These are phyloP conservation scores for Agrochola circellaris DNA, from an alignment of 2,888 invertebrate genomes.

Conservation along the genomic window DNA sequence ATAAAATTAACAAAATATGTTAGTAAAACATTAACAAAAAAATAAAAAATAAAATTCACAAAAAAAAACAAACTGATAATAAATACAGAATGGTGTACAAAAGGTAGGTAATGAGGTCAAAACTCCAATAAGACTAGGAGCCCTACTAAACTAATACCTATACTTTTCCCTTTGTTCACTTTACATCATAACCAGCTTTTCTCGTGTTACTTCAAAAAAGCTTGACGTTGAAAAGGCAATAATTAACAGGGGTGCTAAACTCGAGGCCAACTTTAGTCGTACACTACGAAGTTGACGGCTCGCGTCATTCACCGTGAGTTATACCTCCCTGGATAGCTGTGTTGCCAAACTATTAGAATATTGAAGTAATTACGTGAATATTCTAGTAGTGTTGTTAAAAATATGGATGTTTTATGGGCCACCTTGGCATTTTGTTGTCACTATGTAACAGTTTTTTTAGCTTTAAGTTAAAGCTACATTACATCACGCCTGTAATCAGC, in stretches of 20 bases:
- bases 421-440: no score
- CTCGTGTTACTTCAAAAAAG: slow-evolving; percentile 12
- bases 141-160: no score
- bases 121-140: no score
- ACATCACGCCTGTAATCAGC: neutral
- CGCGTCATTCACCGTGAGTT: slow-evolving; percentile 30
- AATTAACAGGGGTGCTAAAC: slow-evolving; percentile 33
- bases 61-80: no score
- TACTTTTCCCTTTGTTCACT: neutral
- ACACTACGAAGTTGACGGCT: slow-evolving; percentile 30
- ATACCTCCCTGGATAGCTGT: slow-evolving; percentile 33
- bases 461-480: neutral
- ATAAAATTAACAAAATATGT: no score
- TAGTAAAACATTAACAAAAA: no score
- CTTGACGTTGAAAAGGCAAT: slow-evolving; percentile 24
- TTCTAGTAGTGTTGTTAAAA: slow-evolving; percentile 12
- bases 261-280: slow-evolving; percentile 24
- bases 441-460: no score
- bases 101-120: no score
- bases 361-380: slow-evolving; percentile 34
- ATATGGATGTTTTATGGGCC: slow-evolving; percentile 11
- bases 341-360: slow-evolving; percentile 24
- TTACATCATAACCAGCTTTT: neutral
- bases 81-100: no score
- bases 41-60: no score